These are phyloP conservation scores for Tor tambroides DNA, from an alignment of 2,113 vertebrate genomes.

Conservation along the genomic window DNA sequence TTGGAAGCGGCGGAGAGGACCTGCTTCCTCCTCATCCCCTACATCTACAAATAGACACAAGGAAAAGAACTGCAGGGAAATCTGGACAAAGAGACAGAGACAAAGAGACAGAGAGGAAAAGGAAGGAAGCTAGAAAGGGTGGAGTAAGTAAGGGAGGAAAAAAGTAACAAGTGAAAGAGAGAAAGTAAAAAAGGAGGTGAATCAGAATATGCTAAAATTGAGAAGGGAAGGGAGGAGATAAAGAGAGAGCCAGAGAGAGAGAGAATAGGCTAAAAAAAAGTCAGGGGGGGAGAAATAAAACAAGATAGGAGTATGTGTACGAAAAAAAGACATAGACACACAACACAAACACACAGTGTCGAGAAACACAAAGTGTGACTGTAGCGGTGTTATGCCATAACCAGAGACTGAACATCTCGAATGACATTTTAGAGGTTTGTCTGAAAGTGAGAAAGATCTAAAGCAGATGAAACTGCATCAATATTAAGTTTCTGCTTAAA, in stretches of 20 bases:
- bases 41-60: constrained; percentile 95
- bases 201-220: constrained; percentile 1
- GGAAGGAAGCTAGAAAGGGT: constrained; percentile 35
- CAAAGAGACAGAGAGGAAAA: constrained; percentile 68
- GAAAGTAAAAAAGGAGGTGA: constrained; percentile 37
- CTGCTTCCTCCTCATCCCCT: constrained; percentile 92
- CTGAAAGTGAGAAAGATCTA: background rate
- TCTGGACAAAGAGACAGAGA: constrained; percentile 77
- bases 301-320: constrained; percentile 36
- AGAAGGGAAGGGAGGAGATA: constrained; percentile 51
- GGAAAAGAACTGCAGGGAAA: constrained; percentile 90
- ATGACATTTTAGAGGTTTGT: background rate
- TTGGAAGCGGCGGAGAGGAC: constrained; percentile 83
- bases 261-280: constrained; percentile 12
- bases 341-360: constrained; percentile 64
- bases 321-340: constrained; percentile 37
- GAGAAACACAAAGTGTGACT: constrained; percentile 62
- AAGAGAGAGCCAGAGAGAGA: constrained; percentile 42
- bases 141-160: constrained; percentile 40
- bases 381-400: constrained; percentile 65
- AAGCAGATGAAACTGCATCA: background rate
- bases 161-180: background rate
- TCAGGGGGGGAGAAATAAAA: background rate
- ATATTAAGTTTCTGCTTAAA: background rate
- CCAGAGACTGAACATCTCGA: constrained; percentile 13